These are phyloP conservation scores for Pristionchus entomophagus DNA, from an alignment of 2,888 invertebrate genomes.

Conservation along the genomic window DNA sequence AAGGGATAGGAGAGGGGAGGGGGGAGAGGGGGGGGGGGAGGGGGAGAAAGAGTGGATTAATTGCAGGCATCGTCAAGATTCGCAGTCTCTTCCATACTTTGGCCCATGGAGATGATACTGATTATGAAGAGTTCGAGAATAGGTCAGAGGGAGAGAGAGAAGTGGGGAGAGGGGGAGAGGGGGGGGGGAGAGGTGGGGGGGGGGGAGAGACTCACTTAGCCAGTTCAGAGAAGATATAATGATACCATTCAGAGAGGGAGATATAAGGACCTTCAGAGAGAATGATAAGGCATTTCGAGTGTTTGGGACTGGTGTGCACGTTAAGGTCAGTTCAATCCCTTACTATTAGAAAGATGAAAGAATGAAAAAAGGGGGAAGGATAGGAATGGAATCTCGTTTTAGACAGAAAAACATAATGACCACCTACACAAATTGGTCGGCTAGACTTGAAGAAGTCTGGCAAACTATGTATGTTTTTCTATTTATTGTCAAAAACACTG, in stretches of 20 bases:
- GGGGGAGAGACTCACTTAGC: too few relatives aligned
- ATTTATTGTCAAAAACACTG: too few relatives aligned
- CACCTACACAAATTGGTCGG: neutral
- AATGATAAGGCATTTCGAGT: constrained; percentile 63
- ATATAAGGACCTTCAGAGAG: constrained; percentile 63
- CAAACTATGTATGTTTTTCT: too few relatives aligned
- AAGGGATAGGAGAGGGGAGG: neutral
- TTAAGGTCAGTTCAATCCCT: constrained; percentile 53
- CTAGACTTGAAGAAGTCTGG: too few relatives aligned
- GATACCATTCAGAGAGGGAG: constrained; percentile 55
- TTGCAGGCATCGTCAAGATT: neutral
- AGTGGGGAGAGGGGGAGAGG: neutral
- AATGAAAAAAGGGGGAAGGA: too few relatives aligned
- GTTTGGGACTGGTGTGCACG: constrained; percentile 65
- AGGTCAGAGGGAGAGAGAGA: constrained; percentile 20
- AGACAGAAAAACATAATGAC: too few relatives aligned
- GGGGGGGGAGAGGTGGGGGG: neutral
- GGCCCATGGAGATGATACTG: constrained; percentile 30
- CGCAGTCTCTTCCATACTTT: constrained; percentile 25
- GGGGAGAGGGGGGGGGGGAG: neutral
- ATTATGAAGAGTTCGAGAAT: constrained; percentile 42
- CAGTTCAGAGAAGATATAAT: neutral
- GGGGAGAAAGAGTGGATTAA: neutral
- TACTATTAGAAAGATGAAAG: neutral
- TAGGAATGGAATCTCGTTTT: too few relatives aligned